Percentiles rank a stretch among this genome's conserved stretches.
Conservation (phyloP, 2,797 vertebrate species). For the Gallinago nigripennis region DNA sequence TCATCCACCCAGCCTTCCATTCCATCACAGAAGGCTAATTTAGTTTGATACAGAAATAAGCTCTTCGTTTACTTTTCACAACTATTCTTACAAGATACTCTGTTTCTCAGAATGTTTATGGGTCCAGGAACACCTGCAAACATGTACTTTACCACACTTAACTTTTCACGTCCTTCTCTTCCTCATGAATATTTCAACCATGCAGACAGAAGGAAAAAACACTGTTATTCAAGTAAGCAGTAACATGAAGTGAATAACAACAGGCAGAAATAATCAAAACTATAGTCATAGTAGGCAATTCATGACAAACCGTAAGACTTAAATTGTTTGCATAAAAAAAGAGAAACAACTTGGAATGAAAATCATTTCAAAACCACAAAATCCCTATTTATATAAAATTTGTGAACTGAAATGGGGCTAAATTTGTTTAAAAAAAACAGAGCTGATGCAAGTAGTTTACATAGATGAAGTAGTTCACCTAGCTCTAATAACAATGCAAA, state of each 20-base stretch:
- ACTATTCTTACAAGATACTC: neutral
- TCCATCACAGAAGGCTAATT: neutral
- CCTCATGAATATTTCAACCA: neutral
- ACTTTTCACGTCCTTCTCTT: neutral
- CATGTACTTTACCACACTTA: neutral
- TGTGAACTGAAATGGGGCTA: neutral
- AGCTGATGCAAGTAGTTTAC: neutral
- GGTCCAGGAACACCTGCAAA: fast-evolving
- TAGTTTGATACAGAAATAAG: neutral
- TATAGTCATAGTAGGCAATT: neutral
- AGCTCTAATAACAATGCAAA: conserved; percentile 24
- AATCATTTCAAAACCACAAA: neutral
- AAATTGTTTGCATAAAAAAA: neutral
- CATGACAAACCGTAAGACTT: neutral
- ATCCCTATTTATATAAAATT: neutral
- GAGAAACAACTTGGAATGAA: neutral
- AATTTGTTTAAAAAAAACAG: neutral
- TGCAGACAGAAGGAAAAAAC: neutral
- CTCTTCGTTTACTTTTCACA: neutral
- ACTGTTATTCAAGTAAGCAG: neutral
- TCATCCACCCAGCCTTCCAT: too few relatives aligned
- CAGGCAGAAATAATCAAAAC: conserved; percentile 14
- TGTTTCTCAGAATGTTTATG: neutral
- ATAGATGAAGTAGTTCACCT: conserved; percentile 23
- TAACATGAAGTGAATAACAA: neutral